Base-by-base conservation (phyloP, 2,888 invertebrate genomes). In the Eupithecia exiguata region DNA sequence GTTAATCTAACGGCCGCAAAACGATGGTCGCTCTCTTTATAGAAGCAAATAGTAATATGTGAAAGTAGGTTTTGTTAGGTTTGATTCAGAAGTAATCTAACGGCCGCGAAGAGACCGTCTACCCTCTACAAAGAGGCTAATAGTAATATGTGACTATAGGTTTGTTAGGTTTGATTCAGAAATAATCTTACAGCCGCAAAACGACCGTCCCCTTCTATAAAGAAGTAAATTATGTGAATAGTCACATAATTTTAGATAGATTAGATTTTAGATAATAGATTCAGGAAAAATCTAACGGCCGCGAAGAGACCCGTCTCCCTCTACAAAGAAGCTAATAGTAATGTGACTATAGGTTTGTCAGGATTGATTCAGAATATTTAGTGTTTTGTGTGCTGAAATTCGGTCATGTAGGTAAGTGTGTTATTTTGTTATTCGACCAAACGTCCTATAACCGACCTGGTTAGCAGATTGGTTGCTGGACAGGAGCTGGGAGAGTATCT, bases 391-490 rank as follows among this genome's bases (percentile, higher is more conserved):
- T 46, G 18, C 49, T 10, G 10, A 10, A 49, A n/a, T 49, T 16
- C 7, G 14, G 2, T 49, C 7, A 9, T 49, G n/a, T 1, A 40
- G 12, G 4, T 14, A 40, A 40, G 10, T 49, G n/a, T n/a, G 49
- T 49, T 49, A 49, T n/a, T 46, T n/a, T 9, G 21, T 21, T 0
- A 10, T 10, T 4, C 10, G 21, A 21, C 4, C 21, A 53, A 4
- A n/a, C n/a, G n/a, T 46, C 7, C 2, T 46, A 10, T 1, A 9
- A 36, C 38, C 14, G 21, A 75, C 95, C 90, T 94, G 94, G 71
- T 94, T 91, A 0, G 94, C 89, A 1, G 92, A 91, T 63, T 94
- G 93, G 67, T 93, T 94, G 82, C 92, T 94, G 0, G 93, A 92
- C 35, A 95, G 81, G 25, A 95, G 81, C 73, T 95, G 95, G 0